Percentiles rank a stretch among this genome's conserved stretches.
Evolutionary conservation across 2,797 vertebrate species (phyloP).

Genomic region (Merluccius polli): DNA sequence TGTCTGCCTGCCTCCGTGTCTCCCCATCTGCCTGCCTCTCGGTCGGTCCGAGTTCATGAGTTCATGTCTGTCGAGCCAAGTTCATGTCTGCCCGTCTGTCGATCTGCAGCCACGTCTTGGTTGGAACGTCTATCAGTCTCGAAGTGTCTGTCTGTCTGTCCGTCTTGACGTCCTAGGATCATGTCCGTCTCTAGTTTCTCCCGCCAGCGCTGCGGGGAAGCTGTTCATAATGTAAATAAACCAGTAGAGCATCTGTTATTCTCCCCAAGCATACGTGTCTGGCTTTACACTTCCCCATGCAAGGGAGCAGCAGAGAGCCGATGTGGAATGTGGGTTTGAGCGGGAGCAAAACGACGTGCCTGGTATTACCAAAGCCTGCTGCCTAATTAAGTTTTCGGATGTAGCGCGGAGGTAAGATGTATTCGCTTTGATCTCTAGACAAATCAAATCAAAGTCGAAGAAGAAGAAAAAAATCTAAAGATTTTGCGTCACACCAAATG

Average conservation of each 20-base stretch:
- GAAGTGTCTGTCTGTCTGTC: background rate
- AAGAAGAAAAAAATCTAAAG: background rate
- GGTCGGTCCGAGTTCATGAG: too few species aligned
- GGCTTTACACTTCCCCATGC: background rate
- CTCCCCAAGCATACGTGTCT: background rate
- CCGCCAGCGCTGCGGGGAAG: background rate
- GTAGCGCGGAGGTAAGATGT: background rate
- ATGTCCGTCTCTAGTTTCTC: background rate
- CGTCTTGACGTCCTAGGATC: background rate
- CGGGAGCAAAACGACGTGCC: background rate
- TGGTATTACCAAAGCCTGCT: background rate
- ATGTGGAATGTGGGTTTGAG: background rate
- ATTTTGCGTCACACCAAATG: background rate
- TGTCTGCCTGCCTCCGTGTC: background rate
- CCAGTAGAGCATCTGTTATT: background rate
- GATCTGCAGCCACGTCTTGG: background rate
- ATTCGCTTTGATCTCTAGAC: conserved; percentile 2
- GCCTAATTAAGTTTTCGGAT: background rate
- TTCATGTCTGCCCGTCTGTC: background rate
- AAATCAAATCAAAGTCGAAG: conserved; percentile 2
- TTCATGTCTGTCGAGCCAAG: too few species aligned
- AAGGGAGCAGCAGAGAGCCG: background rate
- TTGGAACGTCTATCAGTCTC: background rate
- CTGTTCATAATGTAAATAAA: background rate
- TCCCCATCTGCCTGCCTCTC: background rate